Evolutionary conservation across 2,888 invertebrate genomes (phyloP).

Genomic region (Spisula subtruncata): DNA sequence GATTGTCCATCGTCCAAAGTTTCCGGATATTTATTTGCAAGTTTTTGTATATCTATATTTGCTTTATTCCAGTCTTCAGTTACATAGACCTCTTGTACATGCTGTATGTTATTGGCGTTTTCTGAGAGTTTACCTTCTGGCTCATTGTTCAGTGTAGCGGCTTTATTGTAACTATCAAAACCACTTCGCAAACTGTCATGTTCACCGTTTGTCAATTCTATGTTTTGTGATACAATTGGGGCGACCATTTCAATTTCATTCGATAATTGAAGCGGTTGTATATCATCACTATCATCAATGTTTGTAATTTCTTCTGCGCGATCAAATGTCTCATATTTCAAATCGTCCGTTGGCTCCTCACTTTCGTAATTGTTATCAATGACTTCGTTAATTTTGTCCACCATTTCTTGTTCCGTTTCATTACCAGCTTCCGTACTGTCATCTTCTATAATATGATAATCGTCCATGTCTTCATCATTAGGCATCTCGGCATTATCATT

Average conservation of each 20-base stretch:
- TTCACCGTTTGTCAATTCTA: not conserved
- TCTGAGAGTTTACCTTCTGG: not conserved
- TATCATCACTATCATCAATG: not conserved
- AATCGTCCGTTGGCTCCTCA: not conserved
- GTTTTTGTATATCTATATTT: not conserved
- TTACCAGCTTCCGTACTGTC: not conserved
- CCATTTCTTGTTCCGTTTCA: not conserved
- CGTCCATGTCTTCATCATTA: not conserved
- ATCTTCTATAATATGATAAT: not conserved
- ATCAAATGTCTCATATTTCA: not conserved
- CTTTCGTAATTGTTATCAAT: not conserved
- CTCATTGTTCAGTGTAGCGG: not conserved
- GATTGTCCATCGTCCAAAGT: slow-evolving; percentile 15
- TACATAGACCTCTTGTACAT: not conserved
- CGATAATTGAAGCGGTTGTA: not conserved
- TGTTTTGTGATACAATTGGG: too few relatives aligned
- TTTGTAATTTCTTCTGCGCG: not conserved
- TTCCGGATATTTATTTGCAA: slow-evolving; percentile 6
- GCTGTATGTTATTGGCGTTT: not conserved
- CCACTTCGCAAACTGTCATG: not conserved
- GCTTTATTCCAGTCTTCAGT: not conserved
- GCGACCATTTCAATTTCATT: not conserved
- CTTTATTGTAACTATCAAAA: not conserved
- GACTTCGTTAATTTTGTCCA: not conserved
- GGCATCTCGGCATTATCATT: not conserved